These are phyloP conservation scores for Chelonoidis abingdonii DNA, from an alignment of 2,113 vertebrate genomes.

Conservation along the genomic window DNA sequence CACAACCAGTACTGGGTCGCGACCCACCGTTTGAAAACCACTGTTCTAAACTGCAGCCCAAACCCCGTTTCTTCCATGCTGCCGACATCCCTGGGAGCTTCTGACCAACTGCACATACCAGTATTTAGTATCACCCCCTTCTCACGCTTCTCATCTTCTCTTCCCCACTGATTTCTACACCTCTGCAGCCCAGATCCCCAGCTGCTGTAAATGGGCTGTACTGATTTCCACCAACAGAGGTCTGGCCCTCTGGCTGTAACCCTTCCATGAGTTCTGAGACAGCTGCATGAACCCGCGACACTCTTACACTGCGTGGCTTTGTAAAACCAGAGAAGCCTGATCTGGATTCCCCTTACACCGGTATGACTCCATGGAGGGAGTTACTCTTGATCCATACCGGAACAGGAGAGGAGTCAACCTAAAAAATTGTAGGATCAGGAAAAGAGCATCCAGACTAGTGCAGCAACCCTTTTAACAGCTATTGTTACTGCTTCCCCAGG, in stretches of 20 bases:
- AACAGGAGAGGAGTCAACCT: neutral
- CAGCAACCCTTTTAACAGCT: neutral
- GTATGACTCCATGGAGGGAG: neutral
- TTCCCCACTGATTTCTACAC: neutral
- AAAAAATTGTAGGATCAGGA: neutral
- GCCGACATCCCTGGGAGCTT: neutral
- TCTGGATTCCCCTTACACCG: neutral
- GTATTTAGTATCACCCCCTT: neutral
- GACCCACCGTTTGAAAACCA: no score
- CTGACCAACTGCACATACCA: neutral
- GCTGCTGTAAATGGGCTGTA: neutral
- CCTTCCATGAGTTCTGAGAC: neutral
- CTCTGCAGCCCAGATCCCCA: neutral
- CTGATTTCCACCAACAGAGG: neutral
- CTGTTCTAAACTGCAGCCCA: no score
- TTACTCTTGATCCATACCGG: neutral
- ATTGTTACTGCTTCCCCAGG: neutral
- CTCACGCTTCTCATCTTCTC: neutral
- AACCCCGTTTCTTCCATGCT: neutral
- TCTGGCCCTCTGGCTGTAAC: neutral
- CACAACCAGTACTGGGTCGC: no score
- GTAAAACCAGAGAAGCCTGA: neutral
- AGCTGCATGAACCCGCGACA: neutral
- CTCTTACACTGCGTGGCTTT: neutral
- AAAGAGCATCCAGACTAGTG: neutral